A percentile compares a stretch with the other conserved stretches of the same genome.
phyloP scores from a whole-genome alignment of 2,797 vertebrate genomes.

The Scomberomorus guttatus region DNA sequence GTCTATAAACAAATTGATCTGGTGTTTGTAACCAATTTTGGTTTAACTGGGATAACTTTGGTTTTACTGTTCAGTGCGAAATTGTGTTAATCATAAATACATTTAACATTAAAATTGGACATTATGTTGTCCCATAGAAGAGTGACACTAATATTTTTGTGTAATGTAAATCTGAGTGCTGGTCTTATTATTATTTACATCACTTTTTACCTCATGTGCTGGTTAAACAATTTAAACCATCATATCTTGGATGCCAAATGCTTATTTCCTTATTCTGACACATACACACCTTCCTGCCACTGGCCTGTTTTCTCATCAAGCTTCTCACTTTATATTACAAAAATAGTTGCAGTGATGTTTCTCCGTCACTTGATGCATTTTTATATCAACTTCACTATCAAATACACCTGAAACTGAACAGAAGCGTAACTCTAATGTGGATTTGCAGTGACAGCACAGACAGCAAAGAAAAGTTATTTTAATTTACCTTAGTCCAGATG shows the following conservation, averaged over 20 bases:
- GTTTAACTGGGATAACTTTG: neutral
- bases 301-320: neutral
- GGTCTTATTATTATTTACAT: neutral
- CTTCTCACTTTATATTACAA: neutral
- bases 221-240: neutral
- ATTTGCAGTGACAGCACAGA: neutral
- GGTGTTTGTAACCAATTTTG: neutral
- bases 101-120: neutral
- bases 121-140: neutral
- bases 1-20: neutral
- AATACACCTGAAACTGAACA: neutral
- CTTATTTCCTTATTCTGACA: neutral
- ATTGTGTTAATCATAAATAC: neutral
- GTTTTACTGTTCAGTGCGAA: neutral
- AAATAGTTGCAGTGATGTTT: neutral
- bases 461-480: neutral
- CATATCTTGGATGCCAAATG: neutral
- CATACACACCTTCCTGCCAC: neutral
- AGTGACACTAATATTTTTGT: neutral
- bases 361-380: neutral
- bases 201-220: neutral
- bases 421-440: neutral
- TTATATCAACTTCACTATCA: neutral
- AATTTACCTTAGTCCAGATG: conserved; percentile 92
- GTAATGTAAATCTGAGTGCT: too few species aligned